Percentiles rank a stretch among this genome's conserved stretches.
Evolutionary conservation across 2,888 invertebrate species (phyloP).

Genomic region (Lepidochitona cinerea): DNA sequence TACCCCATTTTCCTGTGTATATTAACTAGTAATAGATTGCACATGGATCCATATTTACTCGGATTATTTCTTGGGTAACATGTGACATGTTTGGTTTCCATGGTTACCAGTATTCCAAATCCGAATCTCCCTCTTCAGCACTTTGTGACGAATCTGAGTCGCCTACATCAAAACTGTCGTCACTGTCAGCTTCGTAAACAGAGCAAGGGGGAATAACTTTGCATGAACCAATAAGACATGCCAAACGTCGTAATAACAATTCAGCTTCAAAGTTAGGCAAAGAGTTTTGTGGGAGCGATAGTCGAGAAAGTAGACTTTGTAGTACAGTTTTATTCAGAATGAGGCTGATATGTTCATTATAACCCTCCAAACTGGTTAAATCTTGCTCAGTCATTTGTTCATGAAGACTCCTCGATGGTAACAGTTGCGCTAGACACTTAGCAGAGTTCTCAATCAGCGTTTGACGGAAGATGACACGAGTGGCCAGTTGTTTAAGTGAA

Average conservation of each 20-base stretch:
- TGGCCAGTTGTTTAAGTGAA: conserved; percentile 50
- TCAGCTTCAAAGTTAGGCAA: conserved; percentile 56
- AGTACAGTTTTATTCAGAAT: conserved; percentile 51
- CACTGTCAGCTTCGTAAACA: not conserved
- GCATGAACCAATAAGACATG: conserved; percentile 39
- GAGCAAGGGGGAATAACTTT: conserved; percentile 39
- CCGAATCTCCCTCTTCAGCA: conserved; percentile 58
- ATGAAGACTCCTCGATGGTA: conserved; percentile 37
- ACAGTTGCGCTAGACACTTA: conserved; percentile 38
- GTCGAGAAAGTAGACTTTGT: conserved; percentile 35
- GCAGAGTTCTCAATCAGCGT: conserved; percentile 45
- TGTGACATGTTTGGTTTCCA: not conserved
- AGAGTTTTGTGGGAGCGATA: conserved; percentile 45
- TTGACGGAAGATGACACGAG: conserved; percentile 50
- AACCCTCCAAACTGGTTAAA: conserved; percentile 37
- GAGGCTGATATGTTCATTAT: conserved; percentile 53
- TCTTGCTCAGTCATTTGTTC: conserved; percentile 41
- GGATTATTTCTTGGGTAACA: too few relatives aligned
- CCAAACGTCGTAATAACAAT: conserved; percentile 47
- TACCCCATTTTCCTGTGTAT: too few relatives aligned
- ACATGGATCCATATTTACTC: too few relatives aligned
- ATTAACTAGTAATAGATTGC: too few relatives aligned
- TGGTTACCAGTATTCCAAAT: conserved; percentile 62
- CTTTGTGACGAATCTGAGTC: conserved; percentile 44
- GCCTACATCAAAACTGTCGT: conserved; percentile 30